Evolutionary conservation across 2,113 vertebrate species (phyloP), one percentile per base, ranked within the genome.

Genomic region (Neolamprologus variostigma): DNA sequence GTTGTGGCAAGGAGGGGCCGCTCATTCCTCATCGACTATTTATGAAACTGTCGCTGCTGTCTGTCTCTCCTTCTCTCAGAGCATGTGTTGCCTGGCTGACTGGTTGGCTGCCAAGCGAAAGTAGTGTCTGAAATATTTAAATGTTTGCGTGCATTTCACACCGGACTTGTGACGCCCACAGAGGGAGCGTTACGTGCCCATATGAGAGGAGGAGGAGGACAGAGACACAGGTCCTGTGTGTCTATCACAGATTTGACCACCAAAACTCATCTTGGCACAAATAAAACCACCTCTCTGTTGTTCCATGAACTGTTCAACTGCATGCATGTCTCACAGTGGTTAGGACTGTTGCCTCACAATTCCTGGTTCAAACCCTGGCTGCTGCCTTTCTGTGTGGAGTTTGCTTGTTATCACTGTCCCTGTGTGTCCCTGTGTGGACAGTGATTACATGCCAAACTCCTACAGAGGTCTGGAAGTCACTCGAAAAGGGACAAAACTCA

Each of bases 1-100:
- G 93, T 90, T 90, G 94, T 88, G 84, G 92, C 57, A 86, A 91
- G 92, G 93, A 59, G 93, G 90, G 92, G 91, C 83, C 85, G 88
- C 57, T 84, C 63, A 45, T 90, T 96, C 93, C 93, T 96, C 95
- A 96, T 97, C 79, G 94, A 94, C 91, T 96, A 96, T 96, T 96
- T 94, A 96, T 96, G 95, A 96, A 95, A 95, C 95, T 95, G 95
- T 95, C 94, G 84, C 89, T 79, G 81, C 87, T 71, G 26, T 68
- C 87, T 42, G 80, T 87, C 68, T 81, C 81, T 61, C 87, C 78
- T 85, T 40, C 68, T 78, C 33, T 57, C 19, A 37, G 33, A 68
- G 50, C 80, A 86, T 85, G 87, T 84, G 82, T 84, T 21, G 81
- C 78, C 13, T 21, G 54, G 33, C 26, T 8, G 17, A 26, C 53